Evolutionary conservation across 2,113 vertebrate species (phyloP), one percentile per base, ranked within the genome.

Genomic region (Leucoraja erinaceus): DNA sequence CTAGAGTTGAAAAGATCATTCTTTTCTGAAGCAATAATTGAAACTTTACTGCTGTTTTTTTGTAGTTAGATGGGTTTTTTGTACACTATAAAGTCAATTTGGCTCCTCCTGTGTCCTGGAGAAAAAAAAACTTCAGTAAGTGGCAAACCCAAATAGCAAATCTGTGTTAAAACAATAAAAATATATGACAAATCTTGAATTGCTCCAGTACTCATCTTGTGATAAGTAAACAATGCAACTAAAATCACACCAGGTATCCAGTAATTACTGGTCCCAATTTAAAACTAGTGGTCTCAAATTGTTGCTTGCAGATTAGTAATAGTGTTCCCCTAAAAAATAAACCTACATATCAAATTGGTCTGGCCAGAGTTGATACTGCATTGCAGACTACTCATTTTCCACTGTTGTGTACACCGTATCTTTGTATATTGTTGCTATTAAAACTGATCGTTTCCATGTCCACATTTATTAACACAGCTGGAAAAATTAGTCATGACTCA

Each of bases 401-500:
- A 88, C 14, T 88, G 59, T 88, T 66, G 83, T 88, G 83, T 88
- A 88, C 83, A 88, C 56, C n/a, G 83, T 31, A 88, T 88, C 83
- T 63, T 88, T 88, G 83, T 31, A 88, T 63, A 88, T 88, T 88
- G 83, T 31, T 31, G 83, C 83, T 88, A 88, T 88, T 63, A 88
- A 88, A 88, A 88, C 63, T 63, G 83, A 88, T 25, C 14, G 83
- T 88, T 88, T 88, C 83, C 83, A 31, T 63, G 83, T 88, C 83
- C 83, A 88, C 83, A 88, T 66, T 88, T 88, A 88, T 88, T 88
- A 88, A 88, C 83, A 99, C 98, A 99, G 98, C 98, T 98, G 98
- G 99, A 99, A 98, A 99, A 99, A 98, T 99, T 97, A 98, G 98
- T 98, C 98, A 98, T 99, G 98, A 99, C 98, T 99, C 98, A 99